phyloP scores from a whole-genome alignment of 2,113 vertebrate genomes.

The Anas platyrhynchos region DNA sequence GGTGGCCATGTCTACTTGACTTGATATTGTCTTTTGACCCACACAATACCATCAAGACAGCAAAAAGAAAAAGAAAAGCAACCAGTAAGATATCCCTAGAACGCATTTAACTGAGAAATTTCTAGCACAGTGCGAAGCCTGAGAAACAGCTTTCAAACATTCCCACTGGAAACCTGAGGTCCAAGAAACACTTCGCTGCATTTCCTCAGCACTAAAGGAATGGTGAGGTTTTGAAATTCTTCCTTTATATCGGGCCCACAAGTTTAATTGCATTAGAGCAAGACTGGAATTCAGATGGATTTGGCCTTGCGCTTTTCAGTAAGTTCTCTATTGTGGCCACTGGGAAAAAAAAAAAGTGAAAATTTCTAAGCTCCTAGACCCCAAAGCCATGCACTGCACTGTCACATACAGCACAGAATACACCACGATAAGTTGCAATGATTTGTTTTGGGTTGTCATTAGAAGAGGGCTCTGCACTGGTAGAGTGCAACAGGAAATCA shows the following conservation, averaged over 20 bases:
- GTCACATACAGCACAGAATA: not conserved
- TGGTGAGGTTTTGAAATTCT: not conserved
- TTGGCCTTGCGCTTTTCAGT: not conserved
- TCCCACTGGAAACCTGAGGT: not conserved
- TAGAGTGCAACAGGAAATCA: conserved; percentile 24
- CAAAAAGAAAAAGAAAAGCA: not conserved
- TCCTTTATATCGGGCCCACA: not conserved
- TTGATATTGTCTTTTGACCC: not conserved
- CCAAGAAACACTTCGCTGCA: not conserved
- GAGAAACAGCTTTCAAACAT: not conserved
- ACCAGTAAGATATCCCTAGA: not conserved
- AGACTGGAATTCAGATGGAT: not conserved
- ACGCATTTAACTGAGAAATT: not conserved
- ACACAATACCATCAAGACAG: not conserved
- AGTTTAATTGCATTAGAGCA: not conserved
- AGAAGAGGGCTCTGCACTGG: not conserved
- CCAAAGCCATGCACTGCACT: not conserved
- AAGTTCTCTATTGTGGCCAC: not conserved
- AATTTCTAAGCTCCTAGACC: not conserved
- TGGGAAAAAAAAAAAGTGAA: not conserved
- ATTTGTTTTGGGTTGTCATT: conserved; percentile 4
- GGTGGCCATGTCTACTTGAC: not conserved
- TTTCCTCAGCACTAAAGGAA: not conserved
- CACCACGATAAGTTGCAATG: not conserved
- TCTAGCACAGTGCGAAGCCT: not conserved